A percentile compares a stretch with the other conserved stretches of the same genome.
Conservation (phyloP, 2,888 invertebrate genomes). For the Andrena praecox region DNA sequence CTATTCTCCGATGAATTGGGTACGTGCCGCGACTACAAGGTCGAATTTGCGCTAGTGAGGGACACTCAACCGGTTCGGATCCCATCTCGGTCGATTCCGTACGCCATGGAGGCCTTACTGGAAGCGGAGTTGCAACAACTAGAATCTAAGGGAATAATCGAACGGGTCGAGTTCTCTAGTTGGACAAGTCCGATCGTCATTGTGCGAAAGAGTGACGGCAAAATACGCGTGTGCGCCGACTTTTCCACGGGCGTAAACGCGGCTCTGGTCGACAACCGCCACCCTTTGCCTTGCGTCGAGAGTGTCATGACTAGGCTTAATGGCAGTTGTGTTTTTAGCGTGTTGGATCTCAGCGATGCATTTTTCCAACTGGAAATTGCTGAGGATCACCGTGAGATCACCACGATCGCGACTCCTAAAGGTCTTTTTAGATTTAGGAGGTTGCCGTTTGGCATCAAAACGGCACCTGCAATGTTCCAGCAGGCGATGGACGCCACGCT, state of each 20-base stretch:
- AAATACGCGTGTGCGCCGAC: neutral
- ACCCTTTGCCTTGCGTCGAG: neutral
- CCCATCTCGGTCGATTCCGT: neutral
- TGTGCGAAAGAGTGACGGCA: neutral
- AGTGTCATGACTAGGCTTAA: neutral
- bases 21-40: neutral
- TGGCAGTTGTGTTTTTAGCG: neutral
- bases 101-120: neutral
- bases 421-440: neutral
- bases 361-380: neutral
- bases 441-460: neutral
- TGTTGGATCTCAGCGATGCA: neutral
- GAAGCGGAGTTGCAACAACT: neutral
- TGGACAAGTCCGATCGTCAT: neutral
- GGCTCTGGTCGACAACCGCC: neutral
- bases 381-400: neutral
- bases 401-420: neutral
- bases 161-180: neutral
- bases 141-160: neutral
- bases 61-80: neutral
- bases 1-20: neutral
- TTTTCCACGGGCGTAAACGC: neutral
- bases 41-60: neutral
- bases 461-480: neutral
- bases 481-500: neutral